These are phyloP conservation scores for Xiphophorus hellerii DNA, from an alignment of 2,113 vertebrate genomes.

Conservation along the genomic window DNA sequence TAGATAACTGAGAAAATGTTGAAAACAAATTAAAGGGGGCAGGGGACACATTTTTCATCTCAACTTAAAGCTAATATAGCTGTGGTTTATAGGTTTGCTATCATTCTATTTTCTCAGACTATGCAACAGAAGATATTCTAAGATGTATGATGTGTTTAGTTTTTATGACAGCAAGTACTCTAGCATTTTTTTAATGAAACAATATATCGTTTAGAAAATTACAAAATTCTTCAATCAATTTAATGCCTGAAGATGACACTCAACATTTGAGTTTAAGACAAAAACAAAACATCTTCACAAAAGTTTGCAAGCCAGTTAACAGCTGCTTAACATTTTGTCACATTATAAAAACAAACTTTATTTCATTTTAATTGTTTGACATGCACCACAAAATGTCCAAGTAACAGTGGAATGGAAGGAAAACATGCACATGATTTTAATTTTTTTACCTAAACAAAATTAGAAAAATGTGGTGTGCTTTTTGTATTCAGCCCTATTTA, in stretches of 20 bases:
- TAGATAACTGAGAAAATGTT: conserved; percentile 31
- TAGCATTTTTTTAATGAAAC: not conserved
- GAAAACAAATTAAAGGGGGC: not conserved
- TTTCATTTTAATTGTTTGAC: too few relatives aligned
- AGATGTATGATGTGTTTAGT: not conserved
- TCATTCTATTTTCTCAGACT: not conserved
- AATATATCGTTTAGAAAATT: not conserved
- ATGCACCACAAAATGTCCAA: too few relatives aligned
- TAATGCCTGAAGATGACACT: not conserved
- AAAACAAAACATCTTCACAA: too few relatives aligned
- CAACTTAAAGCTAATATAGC: conserved; percentile 3
- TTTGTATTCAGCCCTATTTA: too few relatives aligned
- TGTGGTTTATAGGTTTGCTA: not conserved
- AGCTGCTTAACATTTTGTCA: too few relatives aligned
- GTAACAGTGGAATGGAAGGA: too few relatives aligned
- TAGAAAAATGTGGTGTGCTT: too few relatives aligned
- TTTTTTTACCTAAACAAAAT: too few relatives aligned
- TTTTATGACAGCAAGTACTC: not conserved
- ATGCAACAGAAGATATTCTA: not conserved
- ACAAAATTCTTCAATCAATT: not conserved
- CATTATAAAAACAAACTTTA: too few relatives aligned
- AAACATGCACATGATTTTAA: too few relatives aligned
- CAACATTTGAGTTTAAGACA: not conserved
- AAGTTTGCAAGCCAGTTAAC: too few relatives aligned
- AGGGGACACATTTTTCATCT: not conserved